Conservation (phyloP, 2,797 vertebrate genomes). For the Bothrops alternatus region DNA sequence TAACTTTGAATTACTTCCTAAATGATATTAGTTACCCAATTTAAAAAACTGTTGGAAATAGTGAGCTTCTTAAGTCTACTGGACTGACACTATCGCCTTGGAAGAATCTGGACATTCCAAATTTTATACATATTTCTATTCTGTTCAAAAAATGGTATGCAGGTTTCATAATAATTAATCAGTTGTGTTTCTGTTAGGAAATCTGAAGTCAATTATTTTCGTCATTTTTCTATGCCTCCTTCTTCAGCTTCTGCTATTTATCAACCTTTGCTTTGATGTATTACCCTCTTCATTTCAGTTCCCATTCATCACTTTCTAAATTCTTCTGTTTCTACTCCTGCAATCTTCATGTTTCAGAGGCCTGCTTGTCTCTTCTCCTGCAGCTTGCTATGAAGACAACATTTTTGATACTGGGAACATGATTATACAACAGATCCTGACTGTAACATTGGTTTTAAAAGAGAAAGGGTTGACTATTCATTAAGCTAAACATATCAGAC, state of each 20-base stretch:
- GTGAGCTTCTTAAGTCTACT: not conserved
- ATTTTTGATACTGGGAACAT: slow-evolving; percentile 30
- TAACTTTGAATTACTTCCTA: not conserved
- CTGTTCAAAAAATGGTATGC: not conserved
- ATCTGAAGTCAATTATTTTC: not conserved
- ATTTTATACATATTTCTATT: not conserved
- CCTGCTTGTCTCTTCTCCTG: slow-evolving; percentile 3
- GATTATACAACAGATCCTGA: not conserved
- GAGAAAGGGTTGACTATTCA: not conserved
- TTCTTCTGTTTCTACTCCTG: not conserved
- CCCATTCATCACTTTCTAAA: slow-evolving; percentile 15
- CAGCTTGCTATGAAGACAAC: slow-evolving; percentile 44
- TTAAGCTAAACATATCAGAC: not conserved
- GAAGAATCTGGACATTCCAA: not conserved
- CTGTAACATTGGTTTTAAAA: not conserved
- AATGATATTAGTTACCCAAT: no score
- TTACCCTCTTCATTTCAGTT: slow-evolving; percentile 22
- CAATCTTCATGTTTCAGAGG: slow-evolving; percentile 22
- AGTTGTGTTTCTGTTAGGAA: not conserved
- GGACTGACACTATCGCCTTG: not conserved
- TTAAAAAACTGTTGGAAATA: not conserved
- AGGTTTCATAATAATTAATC: not conserved
- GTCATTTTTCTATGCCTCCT: not conserved
- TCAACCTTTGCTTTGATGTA: slow-evolving; percentile 9
- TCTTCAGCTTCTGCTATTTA: not conserved